Percentiles rank a stretch among this genome's conserved stretches.
phyloP scores from a whole-genome alignment of 2,888 invertebrate genomes.

The Caenorhabditis macrosperma region DNA sequence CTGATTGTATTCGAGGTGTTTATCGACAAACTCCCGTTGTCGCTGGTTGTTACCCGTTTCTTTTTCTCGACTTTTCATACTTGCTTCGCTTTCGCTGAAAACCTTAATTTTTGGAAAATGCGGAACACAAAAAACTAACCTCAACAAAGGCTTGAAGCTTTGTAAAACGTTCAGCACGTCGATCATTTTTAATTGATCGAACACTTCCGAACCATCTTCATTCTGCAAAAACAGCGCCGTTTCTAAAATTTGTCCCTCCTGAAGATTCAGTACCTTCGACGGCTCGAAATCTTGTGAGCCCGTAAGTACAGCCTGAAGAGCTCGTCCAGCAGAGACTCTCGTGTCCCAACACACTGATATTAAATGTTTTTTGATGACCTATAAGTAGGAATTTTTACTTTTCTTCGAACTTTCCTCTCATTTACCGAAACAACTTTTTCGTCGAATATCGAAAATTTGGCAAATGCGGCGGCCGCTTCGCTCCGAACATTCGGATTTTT shows the following conservation, averaged over 20 bases:
- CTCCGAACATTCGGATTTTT: constrained; percentile 74
- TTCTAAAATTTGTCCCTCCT: not conserved
- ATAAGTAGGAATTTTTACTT: not conserved
- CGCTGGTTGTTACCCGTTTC: constrained; percentile 24
- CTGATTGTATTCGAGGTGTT: constrained; percentile 71
- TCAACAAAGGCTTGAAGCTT: constrained; percentile 56
- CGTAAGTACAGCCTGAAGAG: constrained; percentile 67
- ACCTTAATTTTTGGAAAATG: not conserved
- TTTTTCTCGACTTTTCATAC: constrained; percentile 15
- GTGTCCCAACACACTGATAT: constrained; percentile 73
- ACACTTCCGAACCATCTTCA: not conserved
- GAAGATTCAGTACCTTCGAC: not conserved
- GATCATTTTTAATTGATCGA: constrained; percentile 38
- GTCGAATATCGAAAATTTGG: constrained; percentile 70
- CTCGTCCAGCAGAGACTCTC: constrained; percentile 73
- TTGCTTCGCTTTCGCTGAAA: constrained; percentile 25
- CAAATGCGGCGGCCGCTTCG: constrained; percentile 73
- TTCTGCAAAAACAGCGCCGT: constrained; percentile 1
- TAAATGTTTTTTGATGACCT: constrained; percentile 65
- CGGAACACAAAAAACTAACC: constrained; percentile 19
- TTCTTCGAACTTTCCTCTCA: not conserved
- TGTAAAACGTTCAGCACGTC: constrained; percentile 49
- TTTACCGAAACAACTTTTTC: constrained; percentile 62
- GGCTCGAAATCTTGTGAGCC: constrained; percentile 25
- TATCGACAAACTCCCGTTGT: constrained; percentile 72